phyloP scores from a whole-genome alignment of 1,140 invertebrate genomes.

The Papilio machaon region DNA sequence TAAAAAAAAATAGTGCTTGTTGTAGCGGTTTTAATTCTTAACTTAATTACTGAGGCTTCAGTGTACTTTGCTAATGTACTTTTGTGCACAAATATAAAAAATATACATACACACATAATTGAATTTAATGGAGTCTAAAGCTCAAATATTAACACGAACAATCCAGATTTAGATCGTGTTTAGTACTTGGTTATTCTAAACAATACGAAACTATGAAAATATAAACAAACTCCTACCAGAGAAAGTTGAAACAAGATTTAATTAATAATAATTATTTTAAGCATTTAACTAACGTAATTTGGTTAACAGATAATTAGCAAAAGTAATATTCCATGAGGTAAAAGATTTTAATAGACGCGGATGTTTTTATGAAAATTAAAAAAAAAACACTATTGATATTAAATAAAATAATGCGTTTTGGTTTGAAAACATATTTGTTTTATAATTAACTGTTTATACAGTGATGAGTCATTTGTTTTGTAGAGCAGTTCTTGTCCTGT shows the following conservation, averaged over 20 bases:
- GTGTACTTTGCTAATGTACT: background rate
- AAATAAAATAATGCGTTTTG: background rate
- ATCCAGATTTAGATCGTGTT: constrained; percentile 3
- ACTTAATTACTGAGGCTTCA: too few relatives aligned
- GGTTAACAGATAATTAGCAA: background rate
- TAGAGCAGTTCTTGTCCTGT: background rate
- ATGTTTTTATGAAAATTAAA: constrained; percentile 16
- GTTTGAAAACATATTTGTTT: constrained; percentile 27
- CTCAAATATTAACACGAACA: background rate
- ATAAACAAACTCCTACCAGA: background rate
- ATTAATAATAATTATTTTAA: background rate
- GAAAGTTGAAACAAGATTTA: background rate
- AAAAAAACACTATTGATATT: background rate
- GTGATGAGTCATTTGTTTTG: constrained; percentile 29
- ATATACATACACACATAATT: background rate
- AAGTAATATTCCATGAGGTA: background rate
- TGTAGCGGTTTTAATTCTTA: too few relatives aligned
- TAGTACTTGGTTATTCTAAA: background rate
- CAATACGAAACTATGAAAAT: constrained; percentile 4
- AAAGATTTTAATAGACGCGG: constrained; percentile 5
- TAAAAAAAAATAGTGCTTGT: background rate
- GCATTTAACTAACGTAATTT: background rate
- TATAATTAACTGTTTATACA: constrained; percentile 24
- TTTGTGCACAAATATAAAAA: background rate
- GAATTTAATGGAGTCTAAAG: background rate